phyloP scores from a whole-genome alignment of 2,888 invertebrate genomes.

The Latheticus oryzae region DNA sequence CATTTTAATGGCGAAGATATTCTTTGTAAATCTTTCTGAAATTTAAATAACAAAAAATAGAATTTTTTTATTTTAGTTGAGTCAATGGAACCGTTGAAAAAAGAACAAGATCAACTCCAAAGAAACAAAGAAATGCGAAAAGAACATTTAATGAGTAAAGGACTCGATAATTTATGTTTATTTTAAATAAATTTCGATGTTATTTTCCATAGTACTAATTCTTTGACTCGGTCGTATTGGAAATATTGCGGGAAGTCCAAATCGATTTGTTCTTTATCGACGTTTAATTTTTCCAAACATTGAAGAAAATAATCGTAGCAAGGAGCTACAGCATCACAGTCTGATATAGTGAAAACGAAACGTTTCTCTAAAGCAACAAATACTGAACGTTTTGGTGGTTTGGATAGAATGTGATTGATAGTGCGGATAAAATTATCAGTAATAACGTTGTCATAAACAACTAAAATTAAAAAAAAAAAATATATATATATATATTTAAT shows the following conservation, averaged over 20 bases:
- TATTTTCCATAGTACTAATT: constrained; percentile 81
- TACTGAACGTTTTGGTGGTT: constrained; percentile 70
- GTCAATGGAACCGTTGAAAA: constrained; percentile 72
- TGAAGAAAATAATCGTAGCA: constrained; percentile 87
- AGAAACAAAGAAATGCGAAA: constrained; percentile 73
- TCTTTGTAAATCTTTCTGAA: constrained; percentile 42
- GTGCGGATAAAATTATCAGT: constrained; percentile 84
- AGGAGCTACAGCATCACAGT: constrained; percentile 85
- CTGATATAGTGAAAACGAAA: constrained; percentile 85
- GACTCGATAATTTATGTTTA: constrained; percentile 37
- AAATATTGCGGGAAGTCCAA: constrained; percentile 85
- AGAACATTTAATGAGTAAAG: constrained; percentile 61
- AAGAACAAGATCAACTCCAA: constrained; percentile 74
- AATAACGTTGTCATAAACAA: constrained; percentile 85
- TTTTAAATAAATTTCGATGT: constrained; percentile 50
- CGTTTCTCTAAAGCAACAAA: constrained; percentile 87
- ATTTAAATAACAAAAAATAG: constrained; percentile 5
- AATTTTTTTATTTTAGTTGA: constrained; percentile 56
- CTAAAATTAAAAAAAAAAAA: constrained; percentile 68
- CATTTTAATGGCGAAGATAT: constrained; percentile 72
- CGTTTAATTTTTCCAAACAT: constrained; percentile 69
- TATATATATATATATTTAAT: constrained; percentile 16
- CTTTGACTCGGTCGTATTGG: constrained; percentile 81
- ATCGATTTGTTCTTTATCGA: constrained; percentile 73
- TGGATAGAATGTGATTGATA: constrained; percentile 73